These are phyloP conservation scores for Gari tellinella DNA, from an alignment of 2,888 invertebrate genomes.

Conservation along the genomic window DNA sequence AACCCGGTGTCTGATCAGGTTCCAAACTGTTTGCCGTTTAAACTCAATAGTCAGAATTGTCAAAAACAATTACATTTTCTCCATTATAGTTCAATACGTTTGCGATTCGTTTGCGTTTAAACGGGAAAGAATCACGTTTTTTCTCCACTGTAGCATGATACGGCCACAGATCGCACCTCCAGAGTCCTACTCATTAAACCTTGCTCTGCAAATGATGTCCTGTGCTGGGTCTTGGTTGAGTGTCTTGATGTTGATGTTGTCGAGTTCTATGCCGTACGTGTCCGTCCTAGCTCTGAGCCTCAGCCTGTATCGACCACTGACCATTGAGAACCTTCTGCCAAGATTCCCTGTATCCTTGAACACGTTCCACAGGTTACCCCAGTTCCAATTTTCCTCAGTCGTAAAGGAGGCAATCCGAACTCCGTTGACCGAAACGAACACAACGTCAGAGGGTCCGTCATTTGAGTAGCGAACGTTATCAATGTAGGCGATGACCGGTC, in stretches of 20 bases:
- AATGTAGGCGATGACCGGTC: slow-evolving; percentile 2
- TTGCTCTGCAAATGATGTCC: slow-evolving; percentile 1
- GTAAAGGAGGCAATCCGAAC: background rate
- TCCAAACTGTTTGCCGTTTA: too few relatives aligned
- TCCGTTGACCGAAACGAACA: slow-evolving; percentile 10
- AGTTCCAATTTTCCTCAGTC: background rate
- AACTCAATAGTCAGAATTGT: too few relatives aligned
- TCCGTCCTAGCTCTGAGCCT: slow-evolving; percentile 8
- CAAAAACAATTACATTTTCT: too few relatives aligned
- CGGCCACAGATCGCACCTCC: too few relatives aligned
- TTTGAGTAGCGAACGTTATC: slow-evolving; percentile 23
- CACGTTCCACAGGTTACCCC: slow-evolving; percentile 23
- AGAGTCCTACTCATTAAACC: too few relatives aligned
- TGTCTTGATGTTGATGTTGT: slow-evolving; percentile 18
- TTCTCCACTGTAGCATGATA: too few relatives aligned
- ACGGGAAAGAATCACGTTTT: too few relatives aligned
- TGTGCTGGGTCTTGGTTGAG: slow-evolving; percentile 10
- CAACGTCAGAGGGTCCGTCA: slow-evolving; percentile 17
- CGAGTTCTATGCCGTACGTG: slow-evolving; percentile 23
- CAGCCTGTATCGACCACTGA: slow-evolving; percentile 9
- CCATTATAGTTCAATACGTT: too few relatives aligned
- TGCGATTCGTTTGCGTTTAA: too few relatives aligned
- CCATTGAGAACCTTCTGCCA: background rate
- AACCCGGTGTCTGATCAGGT: too few relatives aligned
- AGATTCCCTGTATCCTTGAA: slow-evolving; percentile 5